These are phyloP conservation scores for Drosophila hydei DNA, from an alignment of 1,140 invertebrate species.

Conservation along the genomic window DNA sequence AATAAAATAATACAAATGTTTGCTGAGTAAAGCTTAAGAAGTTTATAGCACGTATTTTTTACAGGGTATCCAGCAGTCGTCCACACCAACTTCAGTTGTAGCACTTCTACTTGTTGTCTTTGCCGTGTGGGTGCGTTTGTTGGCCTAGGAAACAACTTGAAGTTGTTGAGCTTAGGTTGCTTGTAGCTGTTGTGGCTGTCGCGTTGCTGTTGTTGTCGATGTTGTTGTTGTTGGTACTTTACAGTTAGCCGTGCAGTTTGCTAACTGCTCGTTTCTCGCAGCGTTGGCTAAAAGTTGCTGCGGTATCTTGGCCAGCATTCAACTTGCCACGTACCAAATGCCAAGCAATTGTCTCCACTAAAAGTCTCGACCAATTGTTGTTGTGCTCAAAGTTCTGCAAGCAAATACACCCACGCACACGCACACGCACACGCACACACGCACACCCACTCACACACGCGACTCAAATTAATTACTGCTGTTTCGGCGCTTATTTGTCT, in stretches of 20 bases:
- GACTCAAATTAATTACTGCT: conserved; percentile 80
- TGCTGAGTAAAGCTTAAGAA: too few species aligned
- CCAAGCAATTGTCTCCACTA: conserved; percentile 67
- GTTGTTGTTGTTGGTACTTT: conserved; percentile 51
- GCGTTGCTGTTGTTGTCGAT: conserved; percentile 57
- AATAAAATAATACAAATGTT: too few species aligned
- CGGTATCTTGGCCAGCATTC: conserved; percentile 43
- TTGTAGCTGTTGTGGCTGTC: conserved; percentile 74
- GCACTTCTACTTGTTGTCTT: conserved; percentile 23
- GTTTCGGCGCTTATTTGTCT: conserved; percentile 82
- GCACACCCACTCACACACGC: conserved; percentile 49
- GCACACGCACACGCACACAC: background rate
- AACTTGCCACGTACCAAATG: conserved; percentile 41
- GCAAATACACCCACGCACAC: conserved; percentile 22
- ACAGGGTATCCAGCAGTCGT: background rate
- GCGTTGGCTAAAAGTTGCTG: conserved; percentile 61
- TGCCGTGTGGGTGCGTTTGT: conserved; percentile 69
- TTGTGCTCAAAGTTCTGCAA: conserved; percentile 42
- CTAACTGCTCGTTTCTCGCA: conserved; percentile 49
- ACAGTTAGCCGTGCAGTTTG: conserved; percentile 74
- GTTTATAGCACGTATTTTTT: too few species aligned
- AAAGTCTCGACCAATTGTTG: conserved; percentile 38
- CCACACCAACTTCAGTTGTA: too few species aligned
- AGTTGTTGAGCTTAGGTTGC: conserved; percentile 76
- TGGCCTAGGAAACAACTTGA: conserved; percentile 74